Evolutionary conservation across 2,797 vertebrate species (phyloP).

Genomic region (Coranthus polyacanthus): DNA sequence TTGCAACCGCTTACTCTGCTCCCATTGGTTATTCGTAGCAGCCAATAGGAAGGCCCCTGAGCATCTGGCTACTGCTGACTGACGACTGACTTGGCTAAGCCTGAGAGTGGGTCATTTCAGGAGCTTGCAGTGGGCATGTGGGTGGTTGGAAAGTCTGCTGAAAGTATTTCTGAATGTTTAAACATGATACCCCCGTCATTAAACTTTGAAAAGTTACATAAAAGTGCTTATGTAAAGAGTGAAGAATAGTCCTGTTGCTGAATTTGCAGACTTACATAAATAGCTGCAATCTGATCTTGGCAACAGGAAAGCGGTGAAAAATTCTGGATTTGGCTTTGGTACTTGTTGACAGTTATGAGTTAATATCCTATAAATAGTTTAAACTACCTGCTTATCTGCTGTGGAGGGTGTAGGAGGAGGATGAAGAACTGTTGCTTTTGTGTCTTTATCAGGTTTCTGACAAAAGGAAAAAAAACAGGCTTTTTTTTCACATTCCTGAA

Average conservation of each 20-base stretch:
- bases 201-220: constrained; percentile 48
- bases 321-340: constrained; percentile 34
- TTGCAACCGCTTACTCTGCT: constrained; percentile 22
- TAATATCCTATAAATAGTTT: constrained; percentile 21
- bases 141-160: constrained; percentile 22
- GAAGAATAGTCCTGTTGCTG: constrained; percentile 36
- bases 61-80: not conserved
- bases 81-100: not conserved
- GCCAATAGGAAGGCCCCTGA: constrained; percentile 57
- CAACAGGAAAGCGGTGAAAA: constrained; percentile 29
- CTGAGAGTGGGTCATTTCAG: constrained; percentile 49
- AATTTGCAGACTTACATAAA: constrained; percentile 62
- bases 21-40: constrained; percentile 52
- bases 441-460: constrained; percentile 2
- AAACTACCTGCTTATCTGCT: not conserved
- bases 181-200: not conserved
- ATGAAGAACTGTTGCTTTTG: not conserved
- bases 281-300: constrained; percentile 41
- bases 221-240: constrained; percentile 65
- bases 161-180: not conserved
- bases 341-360: constrained; percentile 18
- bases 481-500: not conserved
- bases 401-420: constrained; percentile 6
- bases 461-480: too few relatives aligned
- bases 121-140: constrained; percentile 8